Conservation (phyloP, 2,888 invertebrate species). For the Harpagoxenus sublaevis region DNA sequence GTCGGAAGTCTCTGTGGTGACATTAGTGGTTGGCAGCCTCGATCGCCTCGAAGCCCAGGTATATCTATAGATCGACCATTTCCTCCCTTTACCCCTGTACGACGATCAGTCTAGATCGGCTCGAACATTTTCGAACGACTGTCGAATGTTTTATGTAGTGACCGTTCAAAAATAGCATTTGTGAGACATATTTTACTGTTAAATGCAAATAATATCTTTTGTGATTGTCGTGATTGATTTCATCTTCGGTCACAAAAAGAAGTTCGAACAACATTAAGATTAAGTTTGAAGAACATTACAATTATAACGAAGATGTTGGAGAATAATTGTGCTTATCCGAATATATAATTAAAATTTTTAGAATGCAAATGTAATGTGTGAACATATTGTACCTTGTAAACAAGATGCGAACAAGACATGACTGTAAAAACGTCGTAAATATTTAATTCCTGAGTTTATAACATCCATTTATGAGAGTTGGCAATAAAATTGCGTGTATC, state of each 20-base stretch:
- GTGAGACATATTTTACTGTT: background rate
- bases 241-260: background rate
- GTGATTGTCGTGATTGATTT: background rate
- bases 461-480: background rate
- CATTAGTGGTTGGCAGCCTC: slow-evolving; percentile 74
- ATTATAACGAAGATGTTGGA: background rate
- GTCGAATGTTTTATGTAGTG: background rate
- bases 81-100: background rate
- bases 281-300: background rate
- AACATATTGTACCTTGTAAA: background rate
- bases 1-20: slow-evolving; percentile 71
- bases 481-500: slow-evolving; percentile 13
- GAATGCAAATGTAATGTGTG: background rate
- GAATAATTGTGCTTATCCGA: background rate
- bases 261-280: no score
- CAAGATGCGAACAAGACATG: background rate
- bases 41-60: slow-evolving; percentile 57
- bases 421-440: slow-evolving; percentile 12
- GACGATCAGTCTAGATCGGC: background rate
- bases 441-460: background rate
- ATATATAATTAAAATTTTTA: background rate
- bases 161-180: background rate
- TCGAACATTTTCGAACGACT: background rate
- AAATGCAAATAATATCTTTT: background rate
- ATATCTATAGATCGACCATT: slow-evolving; percentile 46